phyloP scores from a whole-genome alignment of 2,888 invertebrate genomes.

The Ferrisia virgata region DNA sequence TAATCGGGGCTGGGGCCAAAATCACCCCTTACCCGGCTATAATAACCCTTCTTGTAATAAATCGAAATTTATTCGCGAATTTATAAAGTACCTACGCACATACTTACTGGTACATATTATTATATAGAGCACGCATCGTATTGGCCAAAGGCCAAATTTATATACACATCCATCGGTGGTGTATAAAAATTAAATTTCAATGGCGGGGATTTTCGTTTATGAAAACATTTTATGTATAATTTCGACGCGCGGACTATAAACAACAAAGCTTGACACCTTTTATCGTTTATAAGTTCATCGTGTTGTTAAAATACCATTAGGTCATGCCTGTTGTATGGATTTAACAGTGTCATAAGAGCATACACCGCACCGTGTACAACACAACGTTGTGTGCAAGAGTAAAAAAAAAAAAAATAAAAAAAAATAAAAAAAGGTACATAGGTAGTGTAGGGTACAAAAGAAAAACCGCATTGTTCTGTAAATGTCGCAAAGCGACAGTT shows the following conservation, averaged over 20 bases:
- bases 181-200: constrained; percentile 8
- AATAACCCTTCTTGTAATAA: background rate
- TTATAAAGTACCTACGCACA: background rate
- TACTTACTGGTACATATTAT: background rate
- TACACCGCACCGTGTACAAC: no score
- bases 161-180: background rate
- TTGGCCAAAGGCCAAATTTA: background rate
- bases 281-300: constrained; percentile 9
- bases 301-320: constrained; percentile 5
- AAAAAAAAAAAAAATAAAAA: background rate
- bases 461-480: constrained; percentile 2
- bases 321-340: background rate
- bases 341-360: background rate
- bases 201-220: constrained; percentile 11
- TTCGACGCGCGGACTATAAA: background rate
- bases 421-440: background rate
- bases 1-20: no score
- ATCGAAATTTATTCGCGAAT: background rate
- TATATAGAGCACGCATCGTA: background rate
- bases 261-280: constrained; percentile 14
- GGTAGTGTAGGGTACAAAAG: background rate
- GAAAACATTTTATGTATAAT: constrained; percentile 9
- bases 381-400: no score
- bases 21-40: background rate
- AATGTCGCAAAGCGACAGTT: background rate